Evolutionary conservation across 2,113 vertebrate genomes (phyloP).

Genomic region (Theristicus caerulescens): DNA sequence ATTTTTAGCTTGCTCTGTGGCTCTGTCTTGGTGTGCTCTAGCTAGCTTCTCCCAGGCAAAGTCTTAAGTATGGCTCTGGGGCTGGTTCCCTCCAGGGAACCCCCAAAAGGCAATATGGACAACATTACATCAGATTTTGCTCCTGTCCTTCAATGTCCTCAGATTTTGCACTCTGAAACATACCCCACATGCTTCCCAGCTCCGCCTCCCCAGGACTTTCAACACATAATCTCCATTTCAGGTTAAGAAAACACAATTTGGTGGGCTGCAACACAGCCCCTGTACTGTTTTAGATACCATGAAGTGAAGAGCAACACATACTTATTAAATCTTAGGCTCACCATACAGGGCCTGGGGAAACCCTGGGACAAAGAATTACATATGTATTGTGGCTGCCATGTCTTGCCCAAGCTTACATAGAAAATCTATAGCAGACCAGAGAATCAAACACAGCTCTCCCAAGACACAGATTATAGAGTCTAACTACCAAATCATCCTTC

Average conservation of each 20-base stretch:
- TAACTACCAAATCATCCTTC: not conserved
- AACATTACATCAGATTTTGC: not conserved
- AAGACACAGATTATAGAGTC: not conserved
- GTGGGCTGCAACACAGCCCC: not conserved
- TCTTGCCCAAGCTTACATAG: not conserved
- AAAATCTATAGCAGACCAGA: not conserved
- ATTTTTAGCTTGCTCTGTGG: not conserved
- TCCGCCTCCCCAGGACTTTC: not conserved
- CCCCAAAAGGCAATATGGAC: not conserved
- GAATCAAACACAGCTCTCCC: not conserved
- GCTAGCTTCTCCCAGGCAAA: not conserved
- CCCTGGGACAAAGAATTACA: not conserved
- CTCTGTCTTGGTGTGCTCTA: not conserved
- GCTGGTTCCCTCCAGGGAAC: not conserved
- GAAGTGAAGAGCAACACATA: not conserved
- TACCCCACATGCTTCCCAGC: accelerated
- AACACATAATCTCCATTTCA: not conserved
- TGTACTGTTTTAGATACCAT: not conserved
- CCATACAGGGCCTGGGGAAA: not conserved
- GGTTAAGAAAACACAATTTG: not conserved
- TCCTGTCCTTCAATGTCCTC: not conserved
- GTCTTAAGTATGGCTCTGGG: not conserved
- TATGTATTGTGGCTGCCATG: too few species aligned
- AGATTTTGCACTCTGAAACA: not conserved
- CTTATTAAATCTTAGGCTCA: not conserved